These are phyloP conservation scores for Tetramorium bicarinatum DNA, from an alignment of 2,888 invertebrate species.

Conservation along the genomic window DNA sequence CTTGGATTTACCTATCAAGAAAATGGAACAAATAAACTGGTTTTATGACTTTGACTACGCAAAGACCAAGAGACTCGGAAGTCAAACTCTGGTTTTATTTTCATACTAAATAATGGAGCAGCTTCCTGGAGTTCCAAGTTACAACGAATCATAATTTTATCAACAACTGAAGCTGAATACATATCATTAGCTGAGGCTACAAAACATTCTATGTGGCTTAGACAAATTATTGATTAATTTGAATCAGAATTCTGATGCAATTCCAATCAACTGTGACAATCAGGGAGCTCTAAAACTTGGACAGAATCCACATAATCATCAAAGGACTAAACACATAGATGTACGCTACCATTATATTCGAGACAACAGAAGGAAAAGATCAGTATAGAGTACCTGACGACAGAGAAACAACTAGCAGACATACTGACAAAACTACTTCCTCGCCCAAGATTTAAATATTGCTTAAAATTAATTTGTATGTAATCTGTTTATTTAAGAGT, in stretches of 20 bases:
- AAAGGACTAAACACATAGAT: slow-evolving; percentile 19
- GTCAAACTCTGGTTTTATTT: not conserved
- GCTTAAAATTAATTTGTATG: not conserved
- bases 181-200: not conserved
- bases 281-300: not conserved
- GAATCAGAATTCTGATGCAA: not conserved
- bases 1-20: not conserved
- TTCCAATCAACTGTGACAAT: not conserved
- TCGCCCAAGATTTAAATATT: not conserved
- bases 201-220: slow-evolving; percentile 6
- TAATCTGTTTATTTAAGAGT: not conserved
- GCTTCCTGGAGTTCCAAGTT: not conserved
- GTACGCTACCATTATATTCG: slow-evolving; percentile 4
- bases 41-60: slow-evolving; percentile 5
- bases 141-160: not conserved
- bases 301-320: not conserved
- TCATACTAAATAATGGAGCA: not conserved
- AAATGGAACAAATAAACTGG: not conserved
- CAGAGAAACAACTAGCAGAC: slow-evolving; percentile 7
- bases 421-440: not conserved
- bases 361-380: not conserved
- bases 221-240: not conserved
- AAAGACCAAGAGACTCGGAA: not conserved
- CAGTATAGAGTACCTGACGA: not conserved
- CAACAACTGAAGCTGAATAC: slow-evolving; percentile 13